These are phyloP conservation scores for Phaethon lepturus DNA, from an alignment of 2,113 vertebrate species.

Conservation along the genomic window DNA sequence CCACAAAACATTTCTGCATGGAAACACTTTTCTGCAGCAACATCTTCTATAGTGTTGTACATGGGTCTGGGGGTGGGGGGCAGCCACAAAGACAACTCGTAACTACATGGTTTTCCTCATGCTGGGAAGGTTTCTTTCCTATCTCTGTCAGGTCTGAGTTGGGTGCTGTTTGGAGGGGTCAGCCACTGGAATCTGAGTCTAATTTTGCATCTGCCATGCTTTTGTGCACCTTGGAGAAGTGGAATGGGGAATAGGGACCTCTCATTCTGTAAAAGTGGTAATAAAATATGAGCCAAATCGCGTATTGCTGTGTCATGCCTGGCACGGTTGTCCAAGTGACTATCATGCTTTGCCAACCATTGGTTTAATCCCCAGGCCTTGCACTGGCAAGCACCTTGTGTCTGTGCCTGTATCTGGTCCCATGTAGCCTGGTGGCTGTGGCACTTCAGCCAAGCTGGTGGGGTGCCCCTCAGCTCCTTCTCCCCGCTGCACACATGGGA, in stretches of 20 bases:
- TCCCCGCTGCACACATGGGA: not conserved
- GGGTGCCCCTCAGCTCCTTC: not conserved
- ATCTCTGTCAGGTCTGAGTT: not conserved
- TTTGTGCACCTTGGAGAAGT: not conserved
- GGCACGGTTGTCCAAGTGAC: not conserved
- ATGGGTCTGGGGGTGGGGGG: not conserved
- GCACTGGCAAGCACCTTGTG: not conserved
- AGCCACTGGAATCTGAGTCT: not conserved
- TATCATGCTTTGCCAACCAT: not conserved
- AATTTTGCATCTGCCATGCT: not conserved
- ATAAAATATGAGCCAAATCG: not conserved
- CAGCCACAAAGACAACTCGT: not conserved
- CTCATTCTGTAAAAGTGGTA: not conserved
- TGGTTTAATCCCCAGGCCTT: not conserved
- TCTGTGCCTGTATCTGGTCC: not conserved
- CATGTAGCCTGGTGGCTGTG: accelerated
- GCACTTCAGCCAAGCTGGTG: not conserved
- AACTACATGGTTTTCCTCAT: not conserved
- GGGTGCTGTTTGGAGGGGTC: not conserved
- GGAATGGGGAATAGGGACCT: no score
- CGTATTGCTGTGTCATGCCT: not conserved
- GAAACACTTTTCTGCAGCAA: not conserved
- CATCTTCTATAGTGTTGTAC: not conserved
- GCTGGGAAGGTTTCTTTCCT: not conserved
- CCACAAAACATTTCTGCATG: not conserved